Evolutionary conservation across 1,140 invertebrate species (phyloP).

Genomic region (Neodiprion lecontei): DNA sequence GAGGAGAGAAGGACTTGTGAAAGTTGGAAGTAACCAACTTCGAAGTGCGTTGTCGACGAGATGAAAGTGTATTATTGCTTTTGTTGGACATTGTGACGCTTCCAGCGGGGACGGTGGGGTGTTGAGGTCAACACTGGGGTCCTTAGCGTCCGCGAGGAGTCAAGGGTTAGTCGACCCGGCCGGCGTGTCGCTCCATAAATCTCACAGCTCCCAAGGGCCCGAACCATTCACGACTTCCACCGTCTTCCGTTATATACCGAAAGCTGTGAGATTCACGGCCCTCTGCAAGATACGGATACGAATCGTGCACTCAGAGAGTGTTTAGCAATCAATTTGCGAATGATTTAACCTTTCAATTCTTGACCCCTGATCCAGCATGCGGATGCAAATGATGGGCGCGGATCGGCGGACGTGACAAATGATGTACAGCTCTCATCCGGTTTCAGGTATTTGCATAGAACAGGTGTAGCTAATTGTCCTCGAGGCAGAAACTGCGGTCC

Average conservation of each 20-base stretch:
- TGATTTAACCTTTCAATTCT: background rate
- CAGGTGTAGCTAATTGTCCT: conserved; percentile 25
- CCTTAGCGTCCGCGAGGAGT: conserved; percentile 39
- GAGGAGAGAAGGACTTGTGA: background rate
- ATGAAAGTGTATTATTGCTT: background rate
- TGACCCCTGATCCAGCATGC: background rate
- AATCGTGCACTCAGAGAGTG: no score
- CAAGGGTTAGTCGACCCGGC: conserved; percentile 48
- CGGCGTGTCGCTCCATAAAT: conserved; percentile 52
- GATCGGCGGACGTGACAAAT: background rate
- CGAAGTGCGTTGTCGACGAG: background rate
- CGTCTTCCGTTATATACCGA: conserved; percentile 48
- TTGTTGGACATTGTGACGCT: background rate
- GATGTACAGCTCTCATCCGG: background rate
- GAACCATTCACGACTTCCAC: conserved; percentile 59
- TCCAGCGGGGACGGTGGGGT: background rate
- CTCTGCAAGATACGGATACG: conserved; percentile 15
- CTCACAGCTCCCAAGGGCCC: conserved; percentile 56
- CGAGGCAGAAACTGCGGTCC: conserved; percentile 23
- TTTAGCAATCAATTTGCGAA: no score
- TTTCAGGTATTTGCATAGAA: conserved; percentile 25
- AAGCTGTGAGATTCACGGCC: conserved; percentile 11
- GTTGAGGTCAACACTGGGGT: conserved; percentile 6
- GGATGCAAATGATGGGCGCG: no score
- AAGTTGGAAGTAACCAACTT: background rate